phyloP scores from a whole-genome alignment of 30 jellyfish, hydroid and myxozoan species.

The Aurelia sp. region DNA sequence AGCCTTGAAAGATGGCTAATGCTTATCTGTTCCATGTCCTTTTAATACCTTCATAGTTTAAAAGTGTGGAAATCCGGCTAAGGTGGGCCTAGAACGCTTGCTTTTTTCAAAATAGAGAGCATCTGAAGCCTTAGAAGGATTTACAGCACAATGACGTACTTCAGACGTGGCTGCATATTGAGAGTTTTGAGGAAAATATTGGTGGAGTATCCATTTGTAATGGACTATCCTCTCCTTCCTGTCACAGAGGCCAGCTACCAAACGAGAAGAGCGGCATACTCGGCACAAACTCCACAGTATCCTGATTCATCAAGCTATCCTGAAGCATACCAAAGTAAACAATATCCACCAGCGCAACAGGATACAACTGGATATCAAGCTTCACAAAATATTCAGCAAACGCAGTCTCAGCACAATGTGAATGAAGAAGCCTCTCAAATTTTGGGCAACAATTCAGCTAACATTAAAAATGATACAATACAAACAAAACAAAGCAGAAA shows the following conservation, averaged over 20 bases:
- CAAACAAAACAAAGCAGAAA: neutral
- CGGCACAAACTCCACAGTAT: conserved; percentile 15
- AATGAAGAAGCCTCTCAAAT: neutral
- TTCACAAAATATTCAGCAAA: neutral
- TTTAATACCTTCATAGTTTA: no score
- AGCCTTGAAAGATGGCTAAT: no score
- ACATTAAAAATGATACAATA: neutral
- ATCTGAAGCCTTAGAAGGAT: neutral
- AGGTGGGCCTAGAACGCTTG: no score
- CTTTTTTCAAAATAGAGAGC: no score
- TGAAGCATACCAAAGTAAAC: conserved; percentile 1
- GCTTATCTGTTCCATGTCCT: no score
- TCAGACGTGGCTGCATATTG: neutral
- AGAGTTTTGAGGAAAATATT: neutral
- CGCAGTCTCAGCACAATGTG: neutral
- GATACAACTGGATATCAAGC: conserved; percentile 4
- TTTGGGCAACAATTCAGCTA: no score
- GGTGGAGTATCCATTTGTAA: conserved; percentile 18
- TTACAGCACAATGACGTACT: neutral
- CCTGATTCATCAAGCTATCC: conserved; percentile 4
- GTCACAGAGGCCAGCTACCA: conserved; percentile 21
- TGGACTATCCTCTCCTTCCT: conserved; percentile 54
- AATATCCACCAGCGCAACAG: conserved; percentile 2
- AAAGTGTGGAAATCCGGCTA: no score
- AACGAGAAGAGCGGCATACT: conserved; percentile 10